phyloP scores from a whole-genome alignment of 1,140 invertebrate species.

The Micrasema longulum region DNA sequence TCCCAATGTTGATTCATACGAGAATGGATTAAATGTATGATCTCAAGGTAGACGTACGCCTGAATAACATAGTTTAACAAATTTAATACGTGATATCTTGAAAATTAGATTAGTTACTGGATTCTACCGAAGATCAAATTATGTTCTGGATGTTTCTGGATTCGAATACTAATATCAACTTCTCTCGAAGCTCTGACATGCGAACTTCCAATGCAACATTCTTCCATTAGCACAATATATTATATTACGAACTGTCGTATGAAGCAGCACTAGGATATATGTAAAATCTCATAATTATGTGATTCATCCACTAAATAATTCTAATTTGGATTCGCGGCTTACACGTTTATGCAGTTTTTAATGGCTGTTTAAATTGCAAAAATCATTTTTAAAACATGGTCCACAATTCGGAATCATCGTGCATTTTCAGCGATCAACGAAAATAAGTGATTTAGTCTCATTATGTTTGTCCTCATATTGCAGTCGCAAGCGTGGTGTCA shows the following conservation, averaged over 20 bases:
- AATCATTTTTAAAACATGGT: too few species aligned
- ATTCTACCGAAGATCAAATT: constrained; percentile 21
- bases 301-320: too few species aligned
- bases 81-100: constrained; percentile 26
- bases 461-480: constrained; percentile 12
- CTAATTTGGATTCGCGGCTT: too few species aligned
- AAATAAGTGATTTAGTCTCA: constrained; percentile 12
- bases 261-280: not conserved
- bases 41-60: constrained; percentile 1
- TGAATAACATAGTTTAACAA: constrained; percentile 7
- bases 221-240: too few species aligned
- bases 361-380: too few species aligned
- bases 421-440: constrained; percentile 15
- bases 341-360: too few species aligned
- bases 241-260: too few species aligned
- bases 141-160: constrained; percentile 1
- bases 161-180: not conserved
- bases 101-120: constrained; percentile 4
- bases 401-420: not conserved
- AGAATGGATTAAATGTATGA: constrained; percentile 3
- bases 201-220: too few species aligned
- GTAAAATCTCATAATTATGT: not conserved
- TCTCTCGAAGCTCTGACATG: too few species aligned
- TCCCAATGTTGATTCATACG: not conserved
- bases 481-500: constrained; percentile 1